These are phyloP conservation scores for Phylloscopus trochiloides DNA, from an alignment of 2,113 vertebrate genomes.

Conservation along the genomic window DNA sequence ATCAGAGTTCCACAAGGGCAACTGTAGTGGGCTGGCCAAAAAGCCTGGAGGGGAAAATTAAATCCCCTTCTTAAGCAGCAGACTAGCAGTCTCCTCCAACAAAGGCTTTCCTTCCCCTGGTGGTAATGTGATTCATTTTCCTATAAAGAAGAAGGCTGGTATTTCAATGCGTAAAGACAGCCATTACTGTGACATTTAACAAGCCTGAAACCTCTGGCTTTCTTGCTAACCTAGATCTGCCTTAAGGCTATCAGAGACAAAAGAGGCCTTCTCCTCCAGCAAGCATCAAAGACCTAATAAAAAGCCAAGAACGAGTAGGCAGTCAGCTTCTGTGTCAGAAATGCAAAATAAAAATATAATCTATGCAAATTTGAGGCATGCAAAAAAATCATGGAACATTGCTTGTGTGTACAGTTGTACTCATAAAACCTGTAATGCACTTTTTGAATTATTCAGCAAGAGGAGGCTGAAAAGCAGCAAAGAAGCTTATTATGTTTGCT, in stretches of 20 bases:
- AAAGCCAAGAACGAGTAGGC: constrained; percentile 76
- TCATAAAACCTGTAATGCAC: constrained; percentile 50
- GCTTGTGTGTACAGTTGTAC: constrained; percentile 56
- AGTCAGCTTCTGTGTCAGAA: constrained; percentile 73
- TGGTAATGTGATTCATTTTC: constrained; percentile 75
- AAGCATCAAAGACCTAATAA: constrained; percentile 83
- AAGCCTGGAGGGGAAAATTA: constrained; percentile 67
- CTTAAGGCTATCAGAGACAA: constrained; percentile 84
- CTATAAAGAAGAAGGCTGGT: constrained; percentile 77
- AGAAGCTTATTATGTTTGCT: constrained; percentile 84
- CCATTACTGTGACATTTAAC: constrained; percentile 88
- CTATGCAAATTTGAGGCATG: constrained; percentile 76
- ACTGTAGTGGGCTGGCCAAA: constrained; percentile 62
- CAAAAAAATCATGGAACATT: constrained; percentile 52
- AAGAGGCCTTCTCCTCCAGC: constrained; percentile 81
- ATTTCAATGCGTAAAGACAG: constrained; percentile 80
- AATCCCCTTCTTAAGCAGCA: constrained; percentile 70
- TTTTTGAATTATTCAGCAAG: constrained; percentile 63
- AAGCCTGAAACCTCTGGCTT: constrained; percentile 77
- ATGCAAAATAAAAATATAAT: constrained; percentile 82
- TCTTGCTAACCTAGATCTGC: constrained; percentile 79
- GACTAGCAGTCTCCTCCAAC: constrained; percentile 72
- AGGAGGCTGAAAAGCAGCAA: constrained; percentile 57
- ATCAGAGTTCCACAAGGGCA: constrained; percentile 61
- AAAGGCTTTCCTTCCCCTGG: constrained; percentile 68